Conservation (phyloP, 2,888 invertebrate genomes). For the Sthenelais limicola region DNA sequence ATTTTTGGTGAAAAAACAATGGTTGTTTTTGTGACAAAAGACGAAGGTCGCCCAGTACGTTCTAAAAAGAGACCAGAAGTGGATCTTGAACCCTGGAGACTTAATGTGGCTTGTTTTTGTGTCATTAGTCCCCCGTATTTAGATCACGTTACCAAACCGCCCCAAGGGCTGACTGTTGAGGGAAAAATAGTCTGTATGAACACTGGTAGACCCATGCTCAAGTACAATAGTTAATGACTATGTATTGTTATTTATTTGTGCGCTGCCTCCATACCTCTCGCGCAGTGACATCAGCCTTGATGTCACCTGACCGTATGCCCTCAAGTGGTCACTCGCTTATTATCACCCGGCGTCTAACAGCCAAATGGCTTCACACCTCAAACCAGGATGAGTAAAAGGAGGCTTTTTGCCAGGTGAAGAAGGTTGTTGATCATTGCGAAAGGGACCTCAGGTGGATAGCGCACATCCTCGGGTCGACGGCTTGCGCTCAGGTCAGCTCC, state of each 20-base stretch:
- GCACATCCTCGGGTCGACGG: neutral
- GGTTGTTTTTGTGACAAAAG: conserved; percentile 1
- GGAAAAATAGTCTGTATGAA: too few species aligned
- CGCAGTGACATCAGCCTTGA: conserved; percentile 10
- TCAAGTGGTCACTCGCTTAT: conserved; percentile 12
- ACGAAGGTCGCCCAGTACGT: conserved; percentile 32
- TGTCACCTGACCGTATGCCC: conserved; percentile 33
- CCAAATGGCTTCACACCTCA: conserved; percentile 25
- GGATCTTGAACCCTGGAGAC: too few species aligned
- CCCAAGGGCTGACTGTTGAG: too few species aligned
- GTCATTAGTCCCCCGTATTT: too few species aligned
- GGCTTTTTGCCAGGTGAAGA: neutral
- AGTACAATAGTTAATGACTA: too few species aligned
- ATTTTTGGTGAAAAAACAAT: conserved; percentile 32
- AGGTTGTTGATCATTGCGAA: neutral
- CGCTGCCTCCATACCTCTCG: too few species aligned
- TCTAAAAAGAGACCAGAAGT: neutral
- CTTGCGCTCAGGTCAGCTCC: conserved; percentile 9
- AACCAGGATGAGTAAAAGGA: neutral
- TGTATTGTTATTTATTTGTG: too few species aligned
- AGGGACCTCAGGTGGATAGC: neutral
- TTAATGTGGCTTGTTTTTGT: too few species aligned
- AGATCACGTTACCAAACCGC: too few species aligned
- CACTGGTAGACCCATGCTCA: too few species aligned
- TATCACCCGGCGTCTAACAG: conserved; percentile 33